Evolutionary conservation across 1,140 invertebrate genomes (phyloP).

Genomic region (Platyura marginata): DNA sequence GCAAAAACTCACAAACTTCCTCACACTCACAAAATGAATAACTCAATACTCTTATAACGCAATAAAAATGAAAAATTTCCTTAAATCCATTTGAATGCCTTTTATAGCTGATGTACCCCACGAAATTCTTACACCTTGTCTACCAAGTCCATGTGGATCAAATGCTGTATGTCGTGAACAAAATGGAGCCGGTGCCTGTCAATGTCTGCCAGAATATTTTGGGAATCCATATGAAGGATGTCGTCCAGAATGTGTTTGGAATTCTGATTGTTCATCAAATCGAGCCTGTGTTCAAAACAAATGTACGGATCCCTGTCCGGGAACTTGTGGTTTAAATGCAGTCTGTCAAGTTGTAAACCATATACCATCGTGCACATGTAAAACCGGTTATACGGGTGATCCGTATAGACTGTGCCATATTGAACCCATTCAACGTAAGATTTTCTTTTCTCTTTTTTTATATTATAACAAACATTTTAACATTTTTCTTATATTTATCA

Average conservation of each 20-base stretch:
- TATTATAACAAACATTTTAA: background rate
- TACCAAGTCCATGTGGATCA: constrained; percentile 51
- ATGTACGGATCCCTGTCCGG: constrained; percentile 58
- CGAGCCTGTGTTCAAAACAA: constrained; percentile 56
- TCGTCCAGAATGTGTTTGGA: constrained; percentile 51
- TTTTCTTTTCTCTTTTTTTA: constrained; percentile 1
- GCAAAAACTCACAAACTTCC: constrained; percentile 48
- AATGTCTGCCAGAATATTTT: constrained; percentile 59
- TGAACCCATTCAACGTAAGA: constrained; percentile 17
- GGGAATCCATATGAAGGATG: constrained; percentile 57
- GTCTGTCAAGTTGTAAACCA: constrained; percentile 41
- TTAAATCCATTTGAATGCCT: constrained; percentile 32
- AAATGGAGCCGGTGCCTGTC: constrained; percentile 42
- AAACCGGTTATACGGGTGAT: constrained; percentile 40
- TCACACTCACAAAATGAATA: constrained; percentile 42
- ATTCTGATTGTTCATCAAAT: constrained; percentile 50
- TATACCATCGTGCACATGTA: constrained; percentile 41
- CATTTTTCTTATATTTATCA: background rate
- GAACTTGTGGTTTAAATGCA: constrained; percentile 46
- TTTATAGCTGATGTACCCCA: constrained; percentile 40
- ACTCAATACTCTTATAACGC: background rate
- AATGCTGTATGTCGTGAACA: constrained; percentile 47
- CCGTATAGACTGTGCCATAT: constrained; percentile 33
- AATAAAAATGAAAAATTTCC: background rate
- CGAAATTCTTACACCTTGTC: constrained; percentile 49